Evolutionary conservation across 1,140 invertebrate species (phyloP).

Genomic region (Aporrectodea caliginosa): DNA sequence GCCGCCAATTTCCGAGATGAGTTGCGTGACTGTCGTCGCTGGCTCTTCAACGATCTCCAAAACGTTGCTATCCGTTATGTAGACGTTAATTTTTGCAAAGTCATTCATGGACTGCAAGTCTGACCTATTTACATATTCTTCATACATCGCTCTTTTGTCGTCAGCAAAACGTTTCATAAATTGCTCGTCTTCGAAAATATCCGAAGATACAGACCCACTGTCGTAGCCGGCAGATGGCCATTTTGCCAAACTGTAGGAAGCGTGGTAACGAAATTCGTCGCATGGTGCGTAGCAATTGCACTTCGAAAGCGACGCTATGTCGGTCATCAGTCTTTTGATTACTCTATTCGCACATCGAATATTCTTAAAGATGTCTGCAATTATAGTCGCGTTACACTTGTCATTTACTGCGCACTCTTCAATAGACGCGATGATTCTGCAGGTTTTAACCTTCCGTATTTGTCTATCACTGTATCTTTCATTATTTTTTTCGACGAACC

Average conservation of each 20-base stretch:
- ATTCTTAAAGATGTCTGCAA: neutral
- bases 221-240: neutral
- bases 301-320: neutral
- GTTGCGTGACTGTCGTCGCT: slow-evolving; percentile 17
- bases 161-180: neutral
- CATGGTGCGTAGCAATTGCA: neutral
- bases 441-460: no score
- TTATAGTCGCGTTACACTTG: no score
- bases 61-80: slow-evolving; percentile 33
- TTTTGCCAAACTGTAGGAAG: neutral
- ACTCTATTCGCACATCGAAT: neutral
- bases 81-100: slow-evolving; percentile 23
- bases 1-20: slow-evolving; percentile 35
- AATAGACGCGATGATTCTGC: no score
- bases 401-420: neutral
- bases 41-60: slow-evolving; percentile 30
- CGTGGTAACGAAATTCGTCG: neutral
- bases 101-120: neutral
- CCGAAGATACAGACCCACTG: neutral
- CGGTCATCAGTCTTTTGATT: neutral
- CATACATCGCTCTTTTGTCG: neutral
- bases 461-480: no score
- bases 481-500: neutral
- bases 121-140: neutral
- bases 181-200: neutral